Conservation (phyloP, 2,113 vertebrate species). For the Lucifuga dentata region DNA sequence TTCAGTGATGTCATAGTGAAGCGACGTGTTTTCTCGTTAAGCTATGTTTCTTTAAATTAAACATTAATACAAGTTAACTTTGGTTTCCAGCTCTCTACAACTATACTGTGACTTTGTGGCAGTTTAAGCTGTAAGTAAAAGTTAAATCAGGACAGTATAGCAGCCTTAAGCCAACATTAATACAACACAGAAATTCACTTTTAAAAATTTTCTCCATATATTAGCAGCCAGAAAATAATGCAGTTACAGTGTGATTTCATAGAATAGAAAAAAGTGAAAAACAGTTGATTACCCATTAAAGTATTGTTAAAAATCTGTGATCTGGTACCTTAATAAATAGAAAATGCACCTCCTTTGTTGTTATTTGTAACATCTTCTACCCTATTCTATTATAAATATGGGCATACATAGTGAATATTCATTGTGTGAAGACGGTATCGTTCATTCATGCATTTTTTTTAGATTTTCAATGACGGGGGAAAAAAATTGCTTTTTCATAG, state of each 20-base stretch:
- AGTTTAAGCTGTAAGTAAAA: slow-evolving; percentile 77
- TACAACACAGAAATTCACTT: slow-evolving; percentile 70
- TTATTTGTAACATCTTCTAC: slow-evolving; percentile 56
- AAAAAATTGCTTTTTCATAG: slow-evolving; percentile 38
- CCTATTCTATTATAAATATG: slow-evolving; percentile 69
- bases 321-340: slow-evolving; percentile 79
- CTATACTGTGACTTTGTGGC: slow-evolving; percentile 77
- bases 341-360: slow-evolving; percentile 59
- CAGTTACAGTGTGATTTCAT: slow-evolving; percentile 78
- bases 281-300: slow-evolving; percentile 28
- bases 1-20: slow-evolving; percentile 36
- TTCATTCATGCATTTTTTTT: slow-evolving; percentile 63
- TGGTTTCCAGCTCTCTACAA: slow-evolving; percentile 81
- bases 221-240: slow-evolving; percentile 78
- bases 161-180: slow-evolving; percentile 77
- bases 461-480: slow-evolving; percentile 28
- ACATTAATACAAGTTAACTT: slow-evolving; percentile 75
- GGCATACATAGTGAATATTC: slow-evolving; percentile 34
- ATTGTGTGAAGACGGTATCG: slow-evolving; percentile 45
- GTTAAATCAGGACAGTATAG: slow-evolving; percentile 67
- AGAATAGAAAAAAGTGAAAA: slow-evolving; percentile 47
- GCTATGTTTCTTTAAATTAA: slow-evolving; percentile 57
- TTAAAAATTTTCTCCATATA: slow-evolving; percentile 62
- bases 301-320: slow-evolving; percentile 62
- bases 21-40: slow-evolving; percentile 40